Percentiles rank a stretch among this genome's conserved stretches.
phyloP scores from a whole-genome alignment of 2,113 vertebrate species.

The Octodon degus region DNA sequence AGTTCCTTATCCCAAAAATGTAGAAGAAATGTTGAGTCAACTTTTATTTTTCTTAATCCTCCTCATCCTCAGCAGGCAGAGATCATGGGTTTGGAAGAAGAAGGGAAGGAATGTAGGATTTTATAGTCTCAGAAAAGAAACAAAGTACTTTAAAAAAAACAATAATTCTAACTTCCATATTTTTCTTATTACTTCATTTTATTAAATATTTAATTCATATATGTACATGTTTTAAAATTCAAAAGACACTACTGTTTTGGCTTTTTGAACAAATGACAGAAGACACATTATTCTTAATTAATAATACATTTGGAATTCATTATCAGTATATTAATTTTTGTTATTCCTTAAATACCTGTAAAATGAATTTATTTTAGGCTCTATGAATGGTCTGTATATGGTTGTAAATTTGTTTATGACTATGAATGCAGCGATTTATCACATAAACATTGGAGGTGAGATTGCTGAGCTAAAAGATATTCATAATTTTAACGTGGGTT shows the following conservation, averaged over 20 bases:
- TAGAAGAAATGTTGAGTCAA: neutral
- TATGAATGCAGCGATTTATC: neutral
- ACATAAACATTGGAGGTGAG: neutral
- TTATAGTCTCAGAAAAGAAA: neutral
- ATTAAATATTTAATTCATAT: neutral
- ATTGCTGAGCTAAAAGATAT: neutral
- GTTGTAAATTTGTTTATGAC: neutral
- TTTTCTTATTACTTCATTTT: neutral
- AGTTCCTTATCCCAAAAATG: neutral
- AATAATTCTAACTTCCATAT: neutral
- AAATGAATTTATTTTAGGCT: neutral
- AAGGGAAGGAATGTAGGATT: neutral
- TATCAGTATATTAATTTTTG: neutral
- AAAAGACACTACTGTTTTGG: neutral
- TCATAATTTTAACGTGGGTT: neutral
- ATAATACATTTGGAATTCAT: neutral
- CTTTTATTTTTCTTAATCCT: neutral
- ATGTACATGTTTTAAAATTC: constrained; percentile 22
- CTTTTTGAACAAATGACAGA: neutral
- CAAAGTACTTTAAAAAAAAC: neutral
- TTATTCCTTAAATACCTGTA: neutral
- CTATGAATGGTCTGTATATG: neutral
- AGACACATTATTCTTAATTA: neutral
- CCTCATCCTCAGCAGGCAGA: neutral
- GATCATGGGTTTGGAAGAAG: neutral